Base-by-base conservation (phyloP, 2,113 vertebrate genomes). In the Rhinoderma darwinii region DNA sequence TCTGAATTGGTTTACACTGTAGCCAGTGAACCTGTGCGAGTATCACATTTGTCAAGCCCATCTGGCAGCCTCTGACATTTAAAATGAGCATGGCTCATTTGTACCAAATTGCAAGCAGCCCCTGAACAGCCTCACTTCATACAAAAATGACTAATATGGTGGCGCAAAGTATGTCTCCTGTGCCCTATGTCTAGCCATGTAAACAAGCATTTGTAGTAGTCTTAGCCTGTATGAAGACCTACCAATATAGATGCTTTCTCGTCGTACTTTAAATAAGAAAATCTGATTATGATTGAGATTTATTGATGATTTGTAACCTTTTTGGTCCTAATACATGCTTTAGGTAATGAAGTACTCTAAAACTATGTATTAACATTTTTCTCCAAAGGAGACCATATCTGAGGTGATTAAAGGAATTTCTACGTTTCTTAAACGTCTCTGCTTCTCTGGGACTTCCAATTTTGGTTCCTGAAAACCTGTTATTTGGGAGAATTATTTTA, bases 111-210 rank as follows among this genome's bases (percentile, higher is more conserved):
- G 86, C 78, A 87, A 82, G 78, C 86, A 87, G 86, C 80, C 86
- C 74, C 86, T 35, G 39, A 87, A 75, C 86, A 87, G 68, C 22
- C 86, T 82, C 80, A 87, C 78, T 82, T 74, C 86, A 87, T 82
- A 87, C 86, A 75, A 87, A 87, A 82, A 87, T 87, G 86, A 87
- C 86, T 87, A 87, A 87, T 87, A 61, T 82, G 77, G 86, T 87
- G 79, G 86, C 77, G 66, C 68, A 87, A 75, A 87, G 51, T 87
- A 87, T 30, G 86, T 87, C 86, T 87, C 86, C 86, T 82, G 78
- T 87, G 86, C 39, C 86, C 79, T 75, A 50, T 87, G 86, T 87
- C 86, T 87, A 87, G 86, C 86, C 86, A 75, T 82, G 86, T 87
- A 87, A 82, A 87, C 86, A 87, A 82, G 86, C 56, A 73, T 51